Percentiles rank a stretch among this genome's conserved stretches.
These are phyloP conservation scores for Chymomyza procnemis DNA, from an alignment of 2,888 invertebrate genomes.

Conservation along the genomic window DNA sequence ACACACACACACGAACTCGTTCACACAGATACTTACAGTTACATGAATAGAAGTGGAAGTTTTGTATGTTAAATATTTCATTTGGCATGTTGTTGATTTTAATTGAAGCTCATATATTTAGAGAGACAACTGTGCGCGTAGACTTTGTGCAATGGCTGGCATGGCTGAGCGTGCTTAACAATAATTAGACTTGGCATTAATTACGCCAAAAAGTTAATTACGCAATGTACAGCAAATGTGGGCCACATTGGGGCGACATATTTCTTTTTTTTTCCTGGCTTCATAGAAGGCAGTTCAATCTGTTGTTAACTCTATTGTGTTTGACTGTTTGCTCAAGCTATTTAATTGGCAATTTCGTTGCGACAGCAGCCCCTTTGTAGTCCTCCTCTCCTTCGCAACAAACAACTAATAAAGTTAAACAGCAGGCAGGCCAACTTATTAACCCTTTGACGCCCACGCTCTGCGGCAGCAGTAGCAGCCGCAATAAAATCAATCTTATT, in stretches of 20 bases:
- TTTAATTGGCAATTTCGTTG: constrained; percentile 57
- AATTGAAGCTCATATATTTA: constrained; percentile 74
- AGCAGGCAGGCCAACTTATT: constrained; percentile 75
- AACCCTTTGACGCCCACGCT: constrained; percentile 70
- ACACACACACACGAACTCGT: neutral
- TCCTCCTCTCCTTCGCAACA: neutral
- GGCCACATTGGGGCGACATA: neutral
- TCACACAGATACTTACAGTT: neutral
- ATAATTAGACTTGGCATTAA: constrained; percentile 77
- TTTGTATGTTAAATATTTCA: constrained; percentile 15
- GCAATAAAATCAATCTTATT: constrained; percentile 78
- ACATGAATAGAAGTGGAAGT: constrained; percentile 7
- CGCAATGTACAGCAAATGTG: constrained; percentile 53
- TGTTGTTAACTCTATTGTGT: neutral
- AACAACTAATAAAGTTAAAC: constrained; percentile 73
- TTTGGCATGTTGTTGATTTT: constrained; percentile 64
- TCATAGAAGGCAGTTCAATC: neutral
- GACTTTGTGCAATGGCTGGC: constrained; percentile 17
- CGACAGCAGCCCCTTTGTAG: constrained; percentile 29
- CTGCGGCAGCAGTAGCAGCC: constrained; percentile 37
- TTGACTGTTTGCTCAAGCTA: constrained; percentile 26
- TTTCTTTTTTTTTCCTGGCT: neutral
- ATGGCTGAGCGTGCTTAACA: constrained; percentile 75
- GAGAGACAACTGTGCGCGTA: constrained; percentile 25
- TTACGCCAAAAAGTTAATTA: constrained; percentile 77